Conservation (phyloP, 2,888 invertebrate species). For the Entomobrya multifasciata region DNA sequence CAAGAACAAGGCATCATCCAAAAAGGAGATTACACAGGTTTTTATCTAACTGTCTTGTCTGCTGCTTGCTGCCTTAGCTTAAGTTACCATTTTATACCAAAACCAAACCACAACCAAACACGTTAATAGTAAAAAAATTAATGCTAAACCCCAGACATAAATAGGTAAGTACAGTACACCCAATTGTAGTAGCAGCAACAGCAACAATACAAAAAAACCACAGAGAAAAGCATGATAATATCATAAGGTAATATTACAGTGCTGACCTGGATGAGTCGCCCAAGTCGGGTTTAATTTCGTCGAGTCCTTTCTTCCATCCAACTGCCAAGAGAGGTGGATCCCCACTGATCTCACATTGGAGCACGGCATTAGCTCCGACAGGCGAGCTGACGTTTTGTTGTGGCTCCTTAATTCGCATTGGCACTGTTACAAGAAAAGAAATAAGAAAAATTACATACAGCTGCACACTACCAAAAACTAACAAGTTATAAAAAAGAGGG, state of each 20-base stretch:
- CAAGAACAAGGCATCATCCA: too few species aligned
- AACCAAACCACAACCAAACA: conserved; percentile 16
- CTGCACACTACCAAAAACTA: too few species aligned
- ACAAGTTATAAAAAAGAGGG: too few species aligned
- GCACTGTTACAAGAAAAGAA: conserved; percentile 67
- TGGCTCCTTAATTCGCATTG: conserved; percentile 75
- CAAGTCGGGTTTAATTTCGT: conserved; percentile 74
- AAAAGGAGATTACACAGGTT: too few species aligned
- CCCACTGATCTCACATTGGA: conserved; percentile 78
- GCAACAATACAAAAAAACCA: too few species aligned
- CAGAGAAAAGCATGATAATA: too few species aligned
- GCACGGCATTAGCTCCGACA: conserved; percentile 76
- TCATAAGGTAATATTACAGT: conserved; percentile 17
- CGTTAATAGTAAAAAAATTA: not conserved
- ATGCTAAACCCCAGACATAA: not conserved
- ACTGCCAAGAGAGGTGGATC: conserved; percentile 78
- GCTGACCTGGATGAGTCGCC: conserved; percentile 73
- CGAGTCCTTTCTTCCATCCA: conserved; percentile 78
- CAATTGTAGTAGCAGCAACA: too few species aligned
- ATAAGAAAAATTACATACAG: not conserved
- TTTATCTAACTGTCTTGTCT: too few species aligned
- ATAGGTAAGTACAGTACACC: too few species aligned
- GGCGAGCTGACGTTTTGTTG: conserved; percentile 77
- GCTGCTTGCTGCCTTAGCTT: too few species aligned
- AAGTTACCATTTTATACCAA: too few species aligned